Percentiles rank a stretch among this genome's conserved stretches.
Conservation (phyloP, 2,797 vertebrate genomes). For the Sphenopsis melanotis region DNA sequence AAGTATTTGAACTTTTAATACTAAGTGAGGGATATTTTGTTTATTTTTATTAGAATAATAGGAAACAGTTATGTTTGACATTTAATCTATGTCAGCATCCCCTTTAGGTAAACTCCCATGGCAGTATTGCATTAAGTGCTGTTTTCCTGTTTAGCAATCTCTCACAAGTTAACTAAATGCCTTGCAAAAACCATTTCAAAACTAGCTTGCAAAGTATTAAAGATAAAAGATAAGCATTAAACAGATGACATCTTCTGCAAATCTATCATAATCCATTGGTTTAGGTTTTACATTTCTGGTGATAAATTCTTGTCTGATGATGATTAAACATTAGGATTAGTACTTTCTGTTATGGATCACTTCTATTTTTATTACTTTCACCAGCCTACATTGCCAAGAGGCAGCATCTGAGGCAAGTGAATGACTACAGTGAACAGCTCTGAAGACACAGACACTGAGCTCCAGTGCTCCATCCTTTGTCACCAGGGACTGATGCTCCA, state of each 20-base stretch:
- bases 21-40: not conserved
- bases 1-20: not conserved
- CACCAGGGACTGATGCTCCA: not conserved
- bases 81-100: slow-evolving; percentile 35
- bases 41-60: slow-evolving; percentile 25
- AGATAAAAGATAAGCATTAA: slow-evolving; percentile 13
- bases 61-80: slow-evolving; percentile 44
- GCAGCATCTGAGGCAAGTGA: not conserved
- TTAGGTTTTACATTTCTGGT: not conserved
- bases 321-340: not conserved
- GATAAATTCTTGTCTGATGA: not conserved
- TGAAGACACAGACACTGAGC: not conserved
- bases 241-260: slow-evolving; percentile 10
- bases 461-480: not conserved
- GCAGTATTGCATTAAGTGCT: slow-evolving; percentile 24
- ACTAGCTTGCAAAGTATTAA: slow-evolving; percentile 7
- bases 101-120: slow-evolving; percentile 39
- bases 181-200: slow-evolving; percentile 63
- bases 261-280: not conserved
- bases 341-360: not conserved
- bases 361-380: not conserved
- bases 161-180: slow-evolving; percentile 18
- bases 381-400: not conserved
- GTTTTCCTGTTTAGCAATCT: slow-evolving; percentile 70
- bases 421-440: not conserved